Conservation (phyloP, 2,797 vertebrate genomes). For the Picus viridis region DNA sequence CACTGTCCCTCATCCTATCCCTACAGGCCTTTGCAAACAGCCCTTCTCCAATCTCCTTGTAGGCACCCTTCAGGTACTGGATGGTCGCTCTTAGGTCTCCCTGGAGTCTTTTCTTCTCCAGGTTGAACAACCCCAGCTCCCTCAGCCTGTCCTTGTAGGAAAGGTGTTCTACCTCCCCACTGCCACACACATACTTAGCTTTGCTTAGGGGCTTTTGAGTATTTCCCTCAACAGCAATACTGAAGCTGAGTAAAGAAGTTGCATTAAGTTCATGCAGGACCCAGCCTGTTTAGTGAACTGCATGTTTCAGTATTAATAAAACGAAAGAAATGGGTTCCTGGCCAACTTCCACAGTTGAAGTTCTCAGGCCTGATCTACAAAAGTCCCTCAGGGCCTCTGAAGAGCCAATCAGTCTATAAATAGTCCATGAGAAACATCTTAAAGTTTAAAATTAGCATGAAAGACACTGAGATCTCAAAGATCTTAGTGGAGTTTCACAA, state of each 20-base stretch:
- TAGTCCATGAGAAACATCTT: constrained; percentile 28
- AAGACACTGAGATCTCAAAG: not conserved
- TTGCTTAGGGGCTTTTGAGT: not conserved
- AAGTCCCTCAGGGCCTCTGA: not conserved
- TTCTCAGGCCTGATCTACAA: constrained; percentile 30
- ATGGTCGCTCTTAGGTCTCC: too few species aligned
- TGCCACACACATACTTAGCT: not conserved
- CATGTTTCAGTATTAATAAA: not conserved
- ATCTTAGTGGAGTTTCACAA: not conserved
- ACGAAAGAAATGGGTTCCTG: not conserved
- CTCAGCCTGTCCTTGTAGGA: too few species aligned
- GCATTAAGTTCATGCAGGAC: not conserved
- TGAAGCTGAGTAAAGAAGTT: not conserved
- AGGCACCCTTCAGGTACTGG: too few species aligned
- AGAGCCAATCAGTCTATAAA: not conserved
- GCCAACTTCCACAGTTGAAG: not conserved
- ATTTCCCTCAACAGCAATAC: not conserved
- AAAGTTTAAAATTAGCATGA: not conserved
- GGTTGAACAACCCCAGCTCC: too few species aligned
- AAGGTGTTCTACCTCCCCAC: not conserved
- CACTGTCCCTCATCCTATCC: too few species aligned
- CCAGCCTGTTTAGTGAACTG: not conserved
- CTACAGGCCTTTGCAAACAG: too few species aligned
- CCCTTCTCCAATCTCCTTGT: too few species aligned
- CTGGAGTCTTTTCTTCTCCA: too few species aligned